phyloP scores from a whole-genome alignment of 2,797 vertebrate genomes.

The Cuculus canorus region DNA sequence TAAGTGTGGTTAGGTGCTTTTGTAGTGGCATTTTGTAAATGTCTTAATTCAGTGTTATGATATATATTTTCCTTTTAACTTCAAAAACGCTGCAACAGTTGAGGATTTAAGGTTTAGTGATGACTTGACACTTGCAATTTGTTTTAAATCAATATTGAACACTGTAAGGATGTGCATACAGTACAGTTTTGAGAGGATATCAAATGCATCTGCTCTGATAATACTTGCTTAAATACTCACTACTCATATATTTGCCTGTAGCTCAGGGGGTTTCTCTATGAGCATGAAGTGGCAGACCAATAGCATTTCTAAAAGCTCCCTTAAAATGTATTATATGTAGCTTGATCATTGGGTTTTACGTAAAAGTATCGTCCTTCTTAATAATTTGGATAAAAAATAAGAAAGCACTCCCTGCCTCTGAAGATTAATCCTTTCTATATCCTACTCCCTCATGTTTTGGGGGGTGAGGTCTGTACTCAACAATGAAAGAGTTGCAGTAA shows the following conservation, averaged over 20 bases:
- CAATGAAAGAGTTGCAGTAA: neutral
- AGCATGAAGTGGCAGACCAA: neutral
- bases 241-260: neutral
- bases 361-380: neutral
- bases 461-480: neutral
- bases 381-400: neutral
- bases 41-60: neutral
- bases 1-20: neutral
- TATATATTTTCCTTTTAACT: neutral
- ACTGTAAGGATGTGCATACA: constrained; percentile 22
- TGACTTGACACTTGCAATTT: constrained; percentile 41
- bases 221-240: constrained; percentile 31
- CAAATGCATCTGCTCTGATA: neutral
- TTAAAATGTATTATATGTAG: neutral
- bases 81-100: neutral
- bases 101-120: neutral
- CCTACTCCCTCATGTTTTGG: neutral
- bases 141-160: constrained; percentile 54
- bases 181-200: constrained; percentile 24
- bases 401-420: neutral
- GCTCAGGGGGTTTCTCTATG: neutral
- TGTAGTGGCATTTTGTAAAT: neutral
- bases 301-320: neutral
- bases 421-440: neutral
- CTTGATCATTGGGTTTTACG: neutral